Conservation (phyloP, 1,140 invertebrate genomes). For the Amphibalanus amphitrite region DNA sequence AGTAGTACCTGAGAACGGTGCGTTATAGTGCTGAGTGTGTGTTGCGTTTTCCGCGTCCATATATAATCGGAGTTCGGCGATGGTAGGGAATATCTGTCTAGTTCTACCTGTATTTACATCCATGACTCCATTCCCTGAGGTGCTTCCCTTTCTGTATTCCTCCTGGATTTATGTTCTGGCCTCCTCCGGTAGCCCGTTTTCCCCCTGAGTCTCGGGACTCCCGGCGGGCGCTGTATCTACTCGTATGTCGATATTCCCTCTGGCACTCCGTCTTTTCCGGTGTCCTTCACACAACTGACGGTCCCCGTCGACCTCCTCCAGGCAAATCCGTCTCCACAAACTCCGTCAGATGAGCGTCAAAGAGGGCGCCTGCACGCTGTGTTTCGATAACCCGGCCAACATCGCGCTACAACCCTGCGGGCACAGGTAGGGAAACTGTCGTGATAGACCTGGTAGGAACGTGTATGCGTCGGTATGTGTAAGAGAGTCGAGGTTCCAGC, state of each 20-base stretch:
- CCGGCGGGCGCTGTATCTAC: background rate
- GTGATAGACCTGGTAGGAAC: slow-evolving; percentile 3
- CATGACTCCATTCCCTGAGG: too few relatives aligned
- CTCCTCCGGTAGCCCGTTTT: too few relatives aligned
- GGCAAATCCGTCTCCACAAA: slow-evolving; percentile 3
- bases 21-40: background rate
- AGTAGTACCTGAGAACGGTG: slow-evolving; percentile 1
- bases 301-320: background rate
- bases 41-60: too few relatives aligned
- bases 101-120: background rate
- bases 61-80: background rate
- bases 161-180: too few relatives aligned
- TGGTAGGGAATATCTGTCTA: background rate
- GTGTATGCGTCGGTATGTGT: slow-evolving; percentile 1
- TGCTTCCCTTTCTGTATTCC: too few relatives aligned
- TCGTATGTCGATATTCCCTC: background rate
- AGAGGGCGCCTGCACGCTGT: slow-evolving; percentile 74
- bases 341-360: slow-evolving; percentile 52
- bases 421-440: slow-evolving; percentile 43
- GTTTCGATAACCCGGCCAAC: slow-evolving; percentile 60
- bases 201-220: background rate
- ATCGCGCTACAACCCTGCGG: slow-evolving; percentile 58
- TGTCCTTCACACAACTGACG: too few relatives aligned
- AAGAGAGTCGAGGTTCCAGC: background rate
- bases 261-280: background rate